These are phyloP conservation scores for Clavelina lepadiformis DNA, from an alignment of 23 tunicate species.

Conservation along the genomic window DNA sequence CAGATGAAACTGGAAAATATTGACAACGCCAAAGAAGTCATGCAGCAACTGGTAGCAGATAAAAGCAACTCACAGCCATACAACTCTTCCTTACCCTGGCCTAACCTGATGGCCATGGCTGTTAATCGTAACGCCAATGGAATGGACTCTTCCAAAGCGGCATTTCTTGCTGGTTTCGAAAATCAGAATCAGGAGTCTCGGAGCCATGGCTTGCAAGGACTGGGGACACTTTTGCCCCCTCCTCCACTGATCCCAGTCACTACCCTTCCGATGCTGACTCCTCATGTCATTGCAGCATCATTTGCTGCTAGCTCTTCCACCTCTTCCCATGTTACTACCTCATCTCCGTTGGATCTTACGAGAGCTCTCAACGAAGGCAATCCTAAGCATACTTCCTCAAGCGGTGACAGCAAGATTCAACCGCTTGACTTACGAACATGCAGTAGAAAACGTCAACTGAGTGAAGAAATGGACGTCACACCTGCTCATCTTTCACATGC, in stretches of 20 bases:
- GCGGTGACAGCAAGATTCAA: constrained; percentile 16
- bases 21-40: constrained; percentile 3
- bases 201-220: neutral
- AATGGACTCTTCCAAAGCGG: neutral
- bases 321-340: constrained; percentile 5
- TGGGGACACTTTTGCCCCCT: constrained; percentile 31
- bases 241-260: constrained; percentile 28
- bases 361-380: constrained; percentile 1
- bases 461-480: neutral
- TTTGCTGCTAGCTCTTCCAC: neutral
- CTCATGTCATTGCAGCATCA: constrained; percentile 7
- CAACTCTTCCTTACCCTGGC: constrained; percentile 10
- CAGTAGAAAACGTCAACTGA: constrained; percentile 13
- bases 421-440: constrained; percentile 51
- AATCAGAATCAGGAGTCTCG: neutral
- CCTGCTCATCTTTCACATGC: constrained; percentile 6
- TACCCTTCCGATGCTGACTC: neutral
- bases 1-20: too few relatives aligned
- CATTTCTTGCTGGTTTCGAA: neutral
- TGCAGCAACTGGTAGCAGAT: neutral
- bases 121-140: constrained; percentile 2
- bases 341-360: constrained; percentile 18
- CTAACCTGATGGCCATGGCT: constrained; percentile 14
- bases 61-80: neutral
- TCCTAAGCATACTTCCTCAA: neutral